These are phyloP conservation scores for Drosophila subquinaria DNA, from an alignment of 2,888 invertebrate species.

Conservation along the genomic window DNA sequence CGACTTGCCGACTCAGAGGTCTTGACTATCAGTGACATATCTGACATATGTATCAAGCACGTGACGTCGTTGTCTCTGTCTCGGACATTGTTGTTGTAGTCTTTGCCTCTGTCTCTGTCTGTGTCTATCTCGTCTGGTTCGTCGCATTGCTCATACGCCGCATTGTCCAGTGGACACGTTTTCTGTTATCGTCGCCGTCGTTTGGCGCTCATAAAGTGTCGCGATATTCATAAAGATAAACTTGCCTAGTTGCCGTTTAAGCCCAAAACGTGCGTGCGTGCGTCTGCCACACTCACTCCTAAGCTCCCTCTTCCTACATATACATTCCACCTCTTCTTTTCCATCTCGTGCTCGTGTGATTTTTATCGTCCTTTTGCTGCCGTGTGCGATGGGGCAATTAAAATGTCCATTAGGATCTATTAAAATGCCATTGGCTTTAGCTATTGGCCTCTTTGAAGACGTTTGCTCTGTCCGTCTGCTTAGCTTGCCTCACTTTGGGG, in stretches of 20 bases:
- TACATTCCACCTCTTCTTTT: too few relatives aligned
- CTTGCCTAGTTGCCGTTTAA: slow-evolving; percentile 51
- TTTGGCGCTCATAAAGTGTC: slow-evolving; percentile 73
- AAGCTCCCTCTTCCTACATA: not conserved
- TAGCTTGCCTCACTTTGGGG: not conserved
- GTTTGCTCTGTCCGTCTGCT: not conserved
- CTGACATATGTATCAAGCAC: slow-evolving; percentile 68
- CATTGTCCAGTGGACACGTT: slow-evolving; percentile 42
- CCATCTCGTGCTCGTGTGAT: slow-evolving; percentile 14
- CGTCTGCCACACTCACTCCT: slow-evolving; percentile 6
- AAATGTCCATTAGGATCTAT: slow-evolving; percentile 54
- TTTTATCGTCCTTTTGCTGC: slow-evolving; percentile 29
- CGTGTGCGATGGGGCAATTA: slow-evolving; percentile 36
- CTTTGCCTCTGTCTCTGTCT: not conserved
- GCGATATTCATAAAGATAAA: slow-evolving; percentile 79
- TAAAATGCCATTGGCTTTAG: slow-evolving; percentile 37
- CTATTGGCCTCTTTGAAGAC: slow-evolving; percentile 7
- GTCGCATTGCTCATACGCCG: slow-evolving; percentile 43
- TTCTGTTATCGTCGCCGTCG: slow-evolving; percentile 37
- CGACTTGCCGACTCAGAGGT: slow-evolving; percentile 12
- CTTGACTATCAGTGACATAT: slow-evolving; percentile 44
- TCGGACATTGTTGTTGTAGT: not conserved
- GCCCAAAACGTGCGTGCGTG: slow-evolving; percentile 47
- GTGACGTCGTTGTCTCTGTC: slow-evolving; percentile 46
- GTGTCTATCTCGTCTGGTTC: too few relatives aligned